Conservation (phyloP, 2,797 vertebrate genomes). For the Centroberyx gerrardi region DNA sequence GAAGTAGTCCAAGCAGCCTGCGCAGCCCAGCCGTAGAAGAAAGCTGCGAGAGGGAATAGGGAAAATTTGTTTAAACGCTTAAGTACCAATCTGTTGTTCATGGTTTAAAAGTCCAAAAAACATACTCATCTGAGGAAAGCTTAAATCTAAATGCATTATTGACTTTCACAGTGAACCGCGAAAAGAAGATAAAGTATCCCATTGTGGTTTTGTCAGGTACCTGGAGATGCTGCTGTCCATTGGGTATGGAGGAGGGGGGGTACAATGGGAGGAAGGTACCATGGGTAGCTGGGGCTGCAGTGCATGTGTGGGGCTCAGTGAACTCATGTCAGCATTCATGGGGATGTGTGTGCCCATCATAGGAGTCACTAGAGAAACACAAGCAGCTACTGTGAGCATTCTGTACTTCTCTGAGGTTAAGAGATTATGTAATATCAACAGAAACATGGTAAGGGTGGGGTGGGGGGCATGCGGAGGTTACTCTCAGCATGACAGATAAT, state of each 20-base stretch:
- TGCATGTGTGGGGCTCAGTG: slow-evolving; percentile 95
- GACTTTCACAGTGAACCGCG: not conserved
- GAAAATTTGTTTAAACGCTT: slow-evolving; percentile 46
- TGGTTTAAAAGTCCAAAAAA: not conserved
- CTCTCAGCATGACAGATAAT: slow-evolving; percentile 56
- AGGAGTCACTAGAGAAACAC: slow-evolving; percentile 91
- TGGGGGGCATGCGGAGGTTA: slow-evolving; percentile 46
- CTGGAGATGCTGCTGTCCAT: slow-evolving; percentile 99
- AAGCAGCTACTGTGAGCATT: slow-evolving; percentile 77
- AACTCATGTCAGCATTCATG: slow-evolving; percentile 97
- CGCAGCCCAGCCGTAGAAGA: slow-evolving; percentile 98
- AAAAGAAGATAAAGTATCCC: not conserved
- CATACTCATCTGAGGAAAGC: not conserved
- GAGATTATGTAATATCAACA: slow-evolving; percentile 33
- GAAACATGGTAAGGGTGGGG: slow-evolving; percentile 12
- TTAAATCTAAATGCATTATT: not conserved
- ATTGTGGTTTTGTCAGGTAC: slow-evolving; percentile 82
- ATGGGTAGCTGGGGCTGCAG: slow-evolving; percentile 96
- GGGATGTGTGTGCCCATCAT: slow-evolving; percentile 98
- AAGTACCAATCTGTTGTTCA: not conserved
- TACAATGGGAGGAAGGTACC: slow-evolving; percentile 98
- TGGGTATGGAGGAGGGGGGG: slow-evolving; percentile 98
- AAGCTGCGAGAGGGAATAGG: slow-evolving; percentile 89
- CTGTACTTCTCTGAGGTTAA: slow-evolving; percentile 33
- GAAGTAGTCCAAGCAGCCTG: slow-evolving; percentile 99